phyloP scores from a whole-genome alignment of 2,797 vertebrate species.

The Bradypus variegatus region DNA sequence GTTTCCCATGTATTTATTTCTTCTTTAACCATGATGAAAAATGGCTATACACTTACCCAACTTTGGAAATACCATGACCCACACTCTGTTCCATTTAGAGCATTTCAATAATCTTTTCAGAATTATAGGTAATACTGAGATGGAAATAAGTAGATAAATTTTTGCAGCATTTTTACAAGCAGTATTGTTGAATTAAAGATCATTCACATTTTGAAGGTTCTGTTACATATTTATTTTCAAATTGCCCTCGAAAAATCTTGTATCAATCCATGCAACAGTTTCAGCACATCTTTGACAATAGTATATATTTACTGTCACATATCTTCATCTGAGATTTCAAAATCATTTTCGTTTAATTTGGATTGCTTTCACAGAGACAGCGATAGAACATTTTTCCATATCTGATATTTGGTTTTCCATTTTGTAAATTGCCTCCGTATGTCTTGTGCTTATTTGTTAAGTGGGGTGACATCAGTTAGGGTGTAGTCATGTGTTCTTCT shows the following conservation, averaged over 20 bases:
- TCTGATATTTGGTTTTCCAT: rapidly evolving
- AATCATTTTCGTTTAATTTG: not conserved
- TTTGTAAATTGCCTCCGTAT: too few species aligned
- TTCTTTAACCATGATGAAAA: not conserved
- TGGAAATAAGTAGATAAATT: not conserved
- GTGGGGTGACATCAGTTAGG: too few species aligned
- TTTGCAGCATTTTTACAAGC: not conserved
- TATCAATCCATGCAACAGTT: rapidly evolving
- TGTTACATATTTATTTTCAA: too few species aligned
- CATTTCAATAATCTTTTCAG: not conserved
- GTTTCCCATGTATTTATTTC: not conserved
- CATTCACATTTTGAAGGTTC: not conserved
- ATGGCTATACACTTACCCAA: not conserved
- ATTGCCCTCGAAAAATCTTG: not conserved
- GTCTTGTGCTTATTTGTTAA: too few species aligned
- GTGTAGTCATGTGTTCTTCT: rapidly evolving
- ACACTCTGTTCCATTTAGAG: not conserved
- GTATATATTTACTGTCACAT: not conserved
- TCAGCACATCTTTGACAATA: not conserved
- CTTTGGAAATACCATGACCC: too few species aligned
- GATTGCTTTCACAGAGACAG: too few species aligned
- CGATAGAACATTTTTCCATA: not conserved
- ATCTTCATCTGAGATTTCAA: not conserved
- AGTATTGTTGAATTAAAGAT: not conserved
- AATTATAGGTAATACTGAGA: not conserved